phyloP scores from a whole-genome alignment of 1,140 invertebrate species.

The Mya arenaria region DNA sequence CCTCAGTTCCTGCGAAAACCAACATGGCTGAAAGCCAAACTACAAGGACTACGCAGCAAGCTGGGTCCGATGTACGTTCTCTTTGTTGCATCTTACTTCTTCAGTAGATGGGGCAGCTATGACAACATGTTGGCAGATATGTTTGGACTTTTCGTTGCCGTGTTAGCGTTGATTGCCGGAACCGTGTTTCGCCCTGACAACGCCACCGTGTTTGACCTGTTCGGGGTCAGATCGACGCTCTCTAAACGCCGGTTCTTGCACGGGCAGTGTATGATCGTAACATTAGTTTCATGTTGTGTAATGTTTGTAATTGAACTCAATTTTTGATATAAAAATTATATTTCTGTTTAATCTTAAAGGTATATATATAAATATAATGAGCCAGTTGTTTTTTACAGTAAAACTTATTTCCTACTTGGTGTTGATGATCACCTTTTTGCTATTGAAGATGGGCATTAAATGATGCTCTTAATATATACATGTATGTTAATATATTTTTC shows the following conservation, averaged over 20 bases:
- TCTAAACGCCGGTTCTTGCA: constrained; percentile 37
- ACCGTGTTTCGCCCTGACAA: constrained; percentile 50
- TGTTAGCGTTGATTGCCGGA: constrained; percentile 25
- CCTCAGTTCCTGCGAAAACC: constrained; percentile 57
- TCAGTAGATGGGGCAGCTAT: too few species aligned
- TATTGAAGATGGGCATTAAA: too few species aligned
- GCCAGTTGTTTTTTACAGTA: too few species aligned
- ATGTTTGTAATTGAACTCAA: too few species aligned
- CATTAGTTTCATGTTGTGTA: too few species aligned
- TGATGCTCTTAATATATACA: too few species aligned
- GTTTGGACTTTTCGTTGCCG: neutral
- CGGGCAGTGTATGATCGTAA: constrained; percentile 37
- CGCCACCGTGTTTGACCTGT: constrained; percentile 17
- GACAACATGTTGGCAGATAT: neutral
- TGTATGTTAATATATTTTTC: too few species aligned
- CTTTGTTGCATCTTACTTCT: constrained; percentile 20
- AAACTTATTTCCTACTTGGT: too few species aligned
- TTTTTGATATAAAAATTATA: too few species aligned
- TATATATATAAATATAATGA: too few species aligned
- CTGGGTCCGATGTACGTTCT: constrained; percentile 55
- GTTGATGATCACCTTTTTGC: too few species aligned
- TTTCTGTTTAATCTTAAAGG: too few species aligned
- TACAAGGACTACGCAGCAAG: constrained; percentile 53
- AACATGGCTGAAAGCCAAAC: constrained; percentile 46
- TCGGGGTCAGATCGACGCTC: constrained; percentile 14